Percentiles rank a stretch among this genome's conserved stretches.
Evolutionary conservation across 2,888 invertebrate species (phyloP).

Genomic region (Leptopilina syphax): DNA sequence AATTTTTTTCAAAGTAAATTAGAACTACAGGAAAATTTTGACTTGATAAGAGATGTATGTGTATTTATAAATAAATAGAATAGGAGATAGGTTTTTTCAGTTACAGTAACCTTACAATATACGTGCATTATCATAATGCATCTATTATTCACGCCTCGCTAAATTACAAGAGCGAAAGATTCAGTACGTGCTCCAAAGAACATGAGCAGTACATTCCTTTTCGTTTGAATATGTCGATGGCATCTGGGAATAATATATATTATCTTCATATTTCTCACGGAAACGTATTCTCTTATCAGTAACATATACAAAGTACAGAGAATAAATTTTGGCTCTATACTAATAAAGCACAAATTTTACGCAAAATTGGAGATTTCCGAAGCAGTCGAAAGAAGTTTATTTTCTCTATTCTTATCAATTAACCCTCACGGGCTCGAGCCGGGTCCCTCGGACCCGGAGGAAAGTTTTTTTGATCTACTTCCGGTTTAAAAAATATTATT

Average conservation of each 20-base stretch:
- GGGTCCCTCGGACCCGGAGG: too few relatives aligned
- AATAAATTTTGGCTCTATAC: background rate
- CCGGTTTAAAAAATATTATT: too few relatives aligned
- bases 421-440: too few relatives aligned
- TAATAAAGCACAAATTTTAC: background rate
- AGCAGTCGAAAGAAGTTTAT: too few relatives aligned
- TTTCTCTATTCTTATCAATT: too few relatives aligned
- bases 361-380: too few relatives aligned
- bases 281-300: slow-evolving; percentile 14
- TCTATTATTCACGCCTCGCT: slow-evolving; percentile 40
- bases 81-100: background rate
- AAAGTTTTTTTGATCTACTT: too few relatives aligned
- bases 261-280: slow-evolving; percentile 26
- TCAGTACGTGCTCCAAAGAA: slow-evolving; percentile 22
- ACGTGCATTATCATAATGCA: slow-evolving; percentile 25
- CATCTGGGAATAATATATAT: slow-evolving; percentile 30
- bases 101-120: background rate
- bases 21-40: too few relatives aligned
- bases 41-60: too few relatives aligned
- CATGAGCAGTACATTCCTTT: slow-evolving; percentile 26
- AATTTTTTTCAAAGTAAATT: too few relatives aligned
- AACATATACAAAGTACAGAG: background rate
- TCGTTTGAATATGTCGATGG: slow-evolving; percentile 17
- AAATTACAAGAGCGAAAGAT: slow-evolving; percentile 32
- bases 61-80: background rate